Evolutionary conservation across 2,113 vertebrate species (phyloP).

Genomic region (Melanerpes aurifrons): DNA sequence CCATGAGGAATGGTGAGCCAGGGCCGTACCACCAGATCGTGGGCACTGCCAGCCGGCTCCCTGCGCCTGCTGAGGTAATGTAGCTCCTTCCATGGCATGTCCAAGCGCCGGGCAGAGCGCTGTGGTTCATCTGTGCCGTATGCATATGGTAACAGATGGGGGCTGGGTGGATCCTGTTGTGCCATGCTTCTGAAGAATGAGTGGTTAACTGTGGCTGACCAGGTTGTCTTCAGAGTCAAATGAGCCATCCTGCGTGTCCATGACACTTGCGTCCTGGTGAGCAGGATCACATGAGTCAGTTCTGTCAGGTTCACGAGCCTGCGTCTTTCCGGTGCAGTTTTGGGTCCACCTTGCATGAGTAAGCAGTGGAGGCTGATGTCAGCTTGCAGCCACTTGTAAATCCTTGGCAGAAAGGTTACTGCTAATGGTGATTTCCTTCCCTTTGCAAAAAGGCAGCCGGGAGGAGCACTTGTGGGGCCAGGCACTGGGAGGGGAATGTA

Average conservation of each 20-base stretch:
- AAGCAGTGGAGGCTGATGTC: not conserved
- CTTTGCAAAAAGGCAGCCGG: not conserved
- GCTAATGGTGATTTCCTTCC: not conserved
- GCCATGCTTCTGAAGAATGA: not conserved
- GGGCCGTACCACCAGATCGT: slow-evolving; percentile 77
- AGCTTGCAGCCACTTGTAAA: slow-evolving; percentile 1
- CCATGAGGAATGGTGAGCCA: slow-evolving; percentile 75
- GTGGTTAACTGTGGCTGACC: not conserved
- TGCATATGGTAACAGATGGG: accelerated
- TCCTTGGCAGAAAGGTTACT: not conserved
- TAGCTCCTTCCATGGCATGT: not conserved
- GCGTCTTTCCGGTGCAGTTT: not conserved
- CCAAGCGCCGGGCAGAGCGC: not conserved
- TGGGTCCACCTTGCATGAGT: not conserved
- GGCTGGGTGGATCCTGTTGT: accelerated
- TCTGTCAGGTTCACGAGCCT: not conserved
- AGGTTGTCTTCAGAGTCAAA: not conserved
- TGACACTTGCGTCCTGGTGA: not conserved
- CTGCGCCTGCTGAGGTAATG: slow-evolving; percentile 74
- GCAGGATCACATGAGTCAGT: not conserved
- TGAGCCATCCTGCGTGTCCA: accelerated
- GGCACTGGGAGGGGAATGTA: accelerated
- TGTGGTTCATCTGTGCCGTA: not conserved
- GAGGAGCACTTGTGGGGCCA: not conserved
- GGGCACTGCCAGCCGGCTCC: slow-evolving; percentile 70